Evolutionary conservation across 2,113 vertebrate genomes (phyloP).

Genomic region (Pogona vitticeps): DNA sequence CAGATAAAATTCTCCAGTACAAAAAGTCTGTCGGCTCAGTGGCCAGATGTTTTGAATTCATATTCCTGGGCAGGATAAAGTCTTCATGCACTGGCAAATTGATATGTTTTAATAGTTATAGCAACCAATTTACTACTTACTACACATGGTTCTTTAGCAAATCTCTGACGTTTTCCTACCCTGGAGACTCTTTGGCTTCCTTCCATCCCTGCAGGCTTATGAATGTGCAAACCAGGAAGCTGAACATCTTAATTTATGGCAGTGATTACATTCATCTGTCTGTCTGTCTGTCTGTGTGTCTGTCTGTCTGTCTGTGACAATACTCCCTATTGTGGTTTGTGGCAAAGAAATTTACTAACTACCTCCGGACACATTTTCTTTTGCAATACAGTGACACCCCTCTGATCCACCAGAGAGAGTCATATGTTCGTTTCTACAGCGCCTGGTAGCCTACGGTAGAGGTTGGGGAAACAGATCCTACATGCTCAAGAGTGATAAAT

Average conservation of each 20-base stretch:
- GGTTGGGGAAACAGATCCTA: background rate
- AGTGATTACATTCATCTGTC: background rate
- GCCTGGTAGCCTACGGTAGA: background rate
- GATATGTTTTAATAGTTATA: background rate
- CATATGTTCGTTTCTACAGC: background rate
- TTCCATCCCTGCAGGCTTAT: too few species aligned
- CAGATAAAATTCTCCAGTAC: background rate
- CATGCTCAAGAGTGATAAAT: conserved; percentile 19
- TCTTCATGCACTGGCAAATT: background rate
- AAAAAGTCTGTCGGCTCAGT: background rate
- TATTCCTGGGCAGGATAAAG: background rate
- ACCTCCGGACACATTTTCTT: conserved; percentile 14
- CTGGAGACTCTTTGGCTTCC: too few species aligned
- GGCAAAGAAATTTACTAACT: conserved; percentile 24
- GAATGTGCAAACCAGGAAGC: background rate
- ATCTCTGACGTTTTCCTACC: background rate
- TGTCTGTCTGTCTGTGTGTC: background rate
- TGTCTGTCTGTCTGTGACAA: background rate
- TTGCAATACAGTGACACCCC: conserved; percentile 3
- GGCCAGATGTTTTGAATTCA: background rate
- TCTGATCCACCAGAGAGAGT: conserved; percentile 13
- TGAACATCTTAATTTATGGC: background rate
- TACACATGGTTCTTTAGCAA: background rate
- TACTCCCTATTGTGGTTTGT: conserved; percentile 26
- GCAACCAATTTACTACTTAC: too few species aligned